These are phyloP conservation scores for Rhineura floridana DNA, from an alignment of 2,113 vertebrate genomes.

Conservation along the genomic window DNA sequence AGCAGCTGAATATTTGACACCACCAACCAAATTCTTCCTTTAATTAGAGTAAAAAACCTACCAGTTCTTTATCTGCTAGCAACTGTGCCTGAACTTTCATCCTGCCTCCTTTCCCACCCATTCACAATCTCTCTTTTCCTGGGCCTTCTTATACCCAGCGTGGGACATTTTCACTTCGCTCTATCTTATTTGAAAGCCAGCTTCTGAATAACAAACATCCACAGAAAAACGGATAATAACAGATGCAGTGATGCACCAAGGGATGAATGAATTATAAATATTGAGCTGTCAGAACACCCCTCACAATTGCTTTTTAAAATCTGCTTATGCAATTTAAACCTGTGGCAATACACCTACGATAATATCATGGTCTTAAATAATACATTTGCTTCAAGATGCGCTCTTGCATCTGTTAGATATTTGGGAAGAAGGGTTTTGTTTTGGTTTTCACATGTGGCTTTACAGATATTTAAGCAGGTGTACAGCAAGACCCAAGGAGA, in stretches of 20 bases:
- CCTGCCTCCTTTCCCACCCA: not conserved
- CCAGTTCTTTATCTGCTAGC: not conserved
- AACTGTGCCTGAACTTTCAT: not conserved
- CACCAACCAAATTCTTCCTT: accelerated
- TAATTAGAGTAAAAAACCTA: not conserved
- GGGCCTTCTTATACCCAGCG: not conserved
- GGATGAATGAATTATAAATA: not conserved
- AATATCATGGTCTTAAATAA: conserved; percentile 2
- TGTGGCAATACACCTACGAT: conserved; percentile 22
- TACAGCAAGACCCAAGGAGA: not conserved
- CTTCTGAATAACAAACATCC: not conserved
- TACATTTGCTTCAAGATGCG: not conserved
- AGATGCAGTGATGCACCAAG: not conserved
- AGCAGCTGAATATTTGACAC: not conserved
- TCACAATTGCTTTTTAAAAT: not conserved
- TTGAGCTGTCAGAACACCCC: not conserved
- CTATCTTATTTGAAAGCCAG: not conserved
- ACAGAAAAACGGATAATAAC: not conserved
- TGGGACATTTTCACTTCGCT: not conserved
- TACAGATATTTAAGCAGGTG: not conserved
- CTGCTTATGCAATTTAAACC: not conserved
- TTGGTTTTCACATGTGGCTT: not conserved
- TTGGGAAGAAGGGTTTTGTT: not conserved
- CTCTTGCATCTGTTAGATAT: not conserved
- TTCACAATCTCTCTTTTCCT: not conserved